Percentiles rank a stretch among this genome's conserved stretches.
phyloP scores from a whole-genome alignment of 1,140 invertebrate genomes.

The Zeugodacus cucurbitae region DNA sequence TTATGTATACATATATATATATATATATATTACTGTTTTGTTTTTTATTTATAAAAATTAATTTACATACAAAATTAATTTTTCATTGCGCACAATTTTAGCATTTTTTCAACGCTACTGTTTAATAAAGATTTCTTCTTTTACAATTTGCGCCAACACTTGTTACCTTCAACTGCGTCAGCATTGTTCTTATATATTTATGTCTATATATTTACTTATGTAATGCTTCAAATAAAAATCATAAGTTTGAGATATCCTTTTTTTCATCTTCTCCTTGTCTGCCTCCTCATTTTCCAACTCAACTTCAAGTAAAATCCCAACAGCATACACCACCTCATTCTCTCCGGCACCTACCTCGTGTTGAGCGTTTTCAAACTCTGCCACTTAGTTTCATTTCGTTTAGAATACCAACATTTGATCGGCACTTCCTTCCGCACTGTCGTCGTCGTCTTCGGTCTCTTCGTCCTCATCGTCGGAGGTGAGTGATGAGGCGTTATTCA shows the following conservation, averaged over 20 bases:
- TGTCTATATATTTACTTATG: not conserved
- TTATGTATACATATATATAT: too few species aligned
- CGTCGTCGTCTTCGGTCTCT: constrained; percentile 73
- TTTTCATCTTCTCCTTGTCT: not conserved
- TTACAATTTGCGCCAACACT: not conserved
- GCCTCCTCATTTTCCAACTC: not conserved
- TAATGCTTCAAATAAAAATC: constrained; percentile 24
- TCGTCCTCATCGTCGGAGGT: constrained; percentile 76
- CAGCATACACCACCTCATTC: too few species aligned
- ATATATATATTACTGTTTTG: too few species aligned
- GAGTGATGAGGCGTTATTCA: constrained; percentile 70
- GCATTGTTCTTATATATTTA: not conserved
- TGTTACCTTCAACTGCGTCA: not conserved
- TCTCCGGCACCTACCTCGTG: not conserved
- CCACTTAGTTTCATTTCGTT: constrained; percentile 49
- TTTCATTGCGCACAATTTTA: not conserved
- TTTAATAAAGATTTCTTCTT: not conserved
- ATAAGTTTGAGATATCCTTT: constrained; percentile 21
- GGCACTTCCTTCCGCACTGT: constrained; percentile 80
- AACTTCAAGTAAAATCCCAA: not conserved
- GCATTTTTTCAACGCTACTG: not conserved
- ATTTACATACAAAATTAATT: not conserved
- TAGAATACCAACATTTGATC: constrained; percentile 83
- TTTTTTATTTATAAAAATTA: not conserved
- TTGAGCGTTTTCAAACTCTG: constrained; percentile 20